Evolutionary conservation across 2,888 invertebrate species (phyloP).

Genomic region (Papilio gigon): DNA sequence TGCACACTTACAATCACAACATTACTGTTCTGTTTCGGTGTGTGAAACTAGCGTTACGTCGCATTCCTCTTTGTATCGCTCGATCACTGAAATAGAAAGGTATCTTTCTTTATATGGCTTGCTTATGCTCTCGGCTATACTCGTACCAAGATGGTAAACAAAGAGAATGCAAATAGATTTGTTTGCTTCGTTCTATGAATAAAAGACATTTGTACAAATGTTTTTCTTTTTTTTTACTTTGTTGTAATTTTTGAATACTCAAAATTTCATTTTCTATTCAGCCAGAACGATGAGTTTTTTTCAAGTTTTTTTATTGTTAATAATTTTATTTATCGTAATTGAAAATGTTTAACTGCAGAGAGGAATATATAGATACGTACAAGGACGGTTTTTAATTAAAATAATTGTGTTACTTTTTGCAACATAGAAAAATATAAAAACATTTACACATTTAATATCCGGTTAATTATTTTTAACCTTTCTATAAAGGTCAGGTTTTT

Average conservation of each 20-base stretch:
- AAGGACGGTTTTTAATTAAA: neutral
- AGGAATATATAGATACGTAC: neutral
- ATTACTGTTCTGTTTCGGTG: neutral
- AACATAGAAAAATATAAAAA: neutral
- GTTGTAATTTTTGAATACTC: too few species aligned
- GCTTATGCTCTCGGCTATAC: neutral
- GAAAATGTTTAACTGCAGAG: neutral
- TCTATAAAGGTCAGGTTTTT: neutral
- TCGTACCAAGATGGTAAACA: neutral
- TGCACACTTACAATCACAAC: too few species aligned
- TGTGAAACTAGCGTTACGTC: neutral
- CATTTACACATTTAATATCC: neutral
- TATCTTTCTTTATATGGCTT: slow-evolving; percentile 4
- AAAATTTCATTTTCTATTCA: too few species aligned
- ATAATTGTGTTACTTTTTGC: neutral
- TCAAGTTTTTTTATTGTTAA: too few species aligned
- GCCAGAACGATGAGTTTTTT: too few species aligned
- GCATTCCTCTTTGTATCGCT: slow-evolving; percentile 21
- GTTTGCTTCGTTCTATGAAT: too few species aligned
- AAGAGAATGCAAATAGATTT: neutral
- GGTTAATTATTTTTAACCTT: slow-evolving; percentile 14
- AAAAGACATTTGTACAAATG: too few species aligned
- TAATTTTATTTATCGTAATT: too few species aligned
- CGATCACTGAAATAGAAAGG: slow-evolving; percentile 26
- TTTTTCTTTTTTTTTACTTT: too few species aligned